Base-by-base conservation (phyloP, 2,888 invertebrate genomes). In the Danaus chrysippus region DNA sequence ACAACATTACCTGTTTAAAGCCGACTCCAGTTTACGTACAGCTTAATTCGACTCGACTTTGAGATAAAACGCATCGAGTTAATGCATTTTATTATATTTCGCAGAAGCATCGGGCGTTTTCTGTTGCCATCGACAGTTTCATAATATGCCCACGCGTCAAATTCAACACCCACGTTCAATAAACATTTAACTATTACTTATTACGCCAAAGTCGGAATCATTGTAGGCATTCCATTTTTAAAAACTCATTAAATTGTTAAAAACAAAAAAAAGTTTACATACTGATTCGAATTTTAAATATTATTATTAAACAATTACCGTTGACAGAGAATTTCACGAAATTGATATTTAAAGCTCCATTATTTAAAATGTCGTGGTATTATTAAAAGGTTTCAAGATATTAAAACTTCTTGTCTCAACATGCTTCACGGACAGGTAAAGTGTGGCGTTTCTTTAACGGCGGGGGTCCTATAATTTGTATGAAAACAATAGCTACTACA, bases 111-210 rank as follows among this genome's bases (percentile, higher is more conserved):
- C 70, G 71, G 68, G 70, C 68, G 68, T 72, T 43, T 73, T 73
- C 68, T 78, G 76, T 77, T 70, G 78, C 73, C 81, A 76, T 69
- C 75, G 74, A 73, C 23, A 5, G 23, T 34, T 76, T 75, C 75
- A 77, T 86, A 86, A 79, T 83, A 76, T 76, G 83, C 84, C 76
- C 64, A 72, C 80, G 74, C 83, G 83, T 76, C 82, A 82, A 75
- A 66, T 74, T 70, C 72, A 74, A 76, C 81, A 73, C 83, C 84
- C 78, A 83, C 83, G 72, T 68, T 66, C 66, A 65, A 34, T 34
- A 34, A 34, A 34, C 23, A 34, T 23, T 23, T 23, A 3, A 1
- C 23, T 34, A 34, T 34, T 34, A 34, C 3, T 1, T 34, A 34
- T 5, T 34, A 6, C 8, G 6, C 3, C 2, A 34, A 34, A 34